A percentile compares a stretch with the other conserved stretches of the same genome.
These are phyloP conservation scores for Dendrolimus punctatus DNA, from an alignment of 1,140 invertebrate species.

Conservation along the genomic window DNA sequence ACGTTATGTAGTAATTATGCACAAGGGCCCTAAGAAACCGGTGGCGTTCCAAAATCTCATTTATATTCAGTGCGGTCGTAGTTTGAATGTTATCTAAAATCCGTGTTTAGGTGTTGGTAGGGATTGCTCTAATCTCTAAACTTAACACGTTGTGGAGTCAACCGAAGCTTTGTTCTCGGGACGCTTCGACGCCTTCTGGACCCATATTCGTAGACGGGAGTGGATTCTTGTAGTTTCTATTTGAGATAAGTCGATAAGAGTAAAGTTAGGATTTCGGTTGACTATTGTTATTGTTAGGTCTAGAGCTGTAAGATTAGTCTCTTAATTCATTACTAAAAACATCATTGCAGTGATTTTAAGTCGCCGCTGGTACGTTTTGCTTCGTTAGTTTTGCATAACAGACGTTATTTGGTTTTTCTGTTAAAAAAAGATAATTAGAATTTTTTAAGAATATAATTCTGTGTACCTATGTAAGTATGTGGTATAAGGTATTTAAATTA, in stretches of 20 bases:
- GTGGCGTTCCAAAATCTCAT: conserved; percentile 63
- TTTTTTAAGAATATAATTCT: no score
- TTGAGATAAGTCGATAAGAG: background rate
- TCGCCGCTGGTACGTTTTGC: background rate
- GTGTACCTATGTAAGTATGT: no score
- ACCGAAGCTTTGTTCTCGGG: conserved; percentile 50
- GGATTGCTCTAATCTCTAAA: conserved; percentile 67
- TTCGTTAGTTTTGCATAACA: no score
- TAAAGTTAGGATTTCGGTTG: conserved; percentile 3
- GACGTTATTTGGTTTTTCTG: no score
- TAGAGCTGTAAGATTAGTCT: no score
- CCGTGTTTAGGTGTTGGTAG: conserved; percentile 68
- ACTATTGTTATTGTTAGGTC: no score
- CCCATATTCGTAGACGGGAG: conserved; percentile 18
- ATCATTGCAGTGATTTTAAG: background rate
- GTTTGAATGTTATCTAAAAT: conserved; percentile 71
- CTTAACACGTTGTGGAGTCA: conserved; percentile 67
- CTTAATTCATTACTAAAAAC: background rate
- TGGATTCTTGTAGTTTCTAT: conserved; percentile 25
- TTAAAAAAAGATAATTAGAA: no score
- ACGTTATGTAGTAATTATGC: conserved; percentile 57
- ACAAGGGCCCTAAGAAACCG: conserved; percentile 48
- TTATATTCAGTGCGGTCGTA: conserved; percentile 67
- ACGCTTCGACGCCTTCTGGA: conserved; percentile 21
- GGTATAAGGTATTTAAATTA: no score